phyloP scores from a whole-genome alignment of 2,113 vertebrate genomes.

The Hiodon alosoides region DNA sequence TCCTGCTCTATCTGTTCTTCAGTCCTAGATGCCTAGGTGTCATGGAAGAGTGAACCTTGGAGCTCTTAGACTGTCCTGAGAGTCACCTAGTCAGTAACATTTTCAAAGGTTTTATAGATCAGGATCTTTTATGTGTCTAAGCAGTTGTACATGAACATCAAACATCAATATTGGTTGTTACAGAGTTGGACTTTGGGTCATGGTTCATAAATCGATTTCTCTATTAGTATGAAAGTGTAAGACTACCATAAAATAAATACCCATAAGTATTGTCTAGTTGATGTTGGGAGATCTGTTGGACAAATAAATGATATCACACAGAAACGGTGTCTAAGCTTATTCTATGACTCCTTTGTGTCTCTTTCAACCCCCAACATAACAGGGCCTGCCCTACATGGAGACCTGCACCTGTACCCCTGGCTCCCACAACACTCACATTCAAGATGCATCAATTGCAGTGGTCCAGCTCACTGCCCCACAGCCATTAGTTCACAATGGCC shows the following conservation, averaged over 20 bases:
- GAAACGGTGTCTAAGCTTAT: too few relatives aligned
- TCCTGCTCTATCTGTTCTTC: constrained; percentile 14
- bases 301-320: too few relatives aligned
- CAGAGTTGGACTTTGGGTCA: too few relatives aligned
- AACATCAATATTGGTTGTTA: too few relatives aligned
- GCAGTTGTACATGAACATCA: too few relatives aligned
- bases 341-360: background rate
- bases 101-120: too few relatives aligned
- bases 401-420: background rate
- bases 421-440: background rate
- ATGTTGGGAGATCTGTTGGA: too few relatives aligned
- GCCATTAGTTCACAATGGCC: constrained; percentile 14
- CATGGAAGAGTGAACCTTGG: constrained; percentile 50
- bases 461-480: background rate
- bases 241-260: too few relatives aligned
- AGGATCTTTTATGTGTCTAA: too few relatives aligned
- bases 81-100: constrained; percentile 27
- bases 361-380: background rate
- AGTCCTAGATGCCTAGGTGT: constrained; percentile 39
- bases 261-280: too few relatives aligned
- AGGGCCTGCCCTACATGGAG: background rate
- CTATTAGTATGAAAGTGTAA: too few relatives aligned
- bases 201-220: too few relatives aligned
- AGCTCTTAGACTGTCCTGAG: constrained; percentile 37
- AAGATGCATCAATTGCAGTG: background rate